Base-by-base conservation (phyloP, 2,797 vertebrate genomes). In the Protosalanx chinensis region DNA sequence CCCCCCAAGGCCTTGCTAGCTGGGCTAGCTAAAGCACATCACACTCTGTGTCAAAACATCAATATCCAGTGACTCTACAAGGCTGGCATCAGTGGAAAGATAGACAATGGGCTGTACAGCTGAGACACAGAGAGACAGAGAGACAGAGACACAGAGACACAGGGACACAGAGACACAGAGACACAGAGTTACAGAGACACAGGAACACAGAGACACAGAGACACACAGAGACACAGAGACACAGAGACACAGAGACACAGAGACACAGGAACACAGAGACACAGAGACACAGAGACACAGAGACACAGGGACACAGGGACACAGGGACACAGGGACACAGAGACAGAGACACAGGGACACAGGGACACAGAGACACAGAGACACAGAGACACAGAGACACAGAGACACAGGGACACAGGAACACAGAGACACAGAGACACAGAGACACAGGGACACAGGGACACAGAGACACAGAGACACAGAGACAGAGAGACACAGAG, bases 191-290 rank as follows among this genome's bases (percentile, higher is more conserved):
- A n/a, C n/a, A n/a, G n/a, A n/a, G n/a, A n/a, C n/a, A n/a, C n/a
- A n/a, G n/a, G n/a, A n/a, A 32, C 51, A 49, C 32, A 73, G 64
- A 49, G 63, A 63, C 66, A 63, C 29, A 29, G 63, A 59, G 35
- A n/a, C n/a, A n/a, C n/a, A n/a, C n/a, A n/a, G 67, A 68, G 64
- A 32, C 51, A 49, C 32, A 73, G 64, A 49, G 63, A 63, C 66
- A 63, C 29, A 29, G 67, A 68, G 64, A 32, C 51, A 49, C 32
- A 73, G 64, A 49, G 63, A 63, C 66, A 63, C 29, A 29, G 63
- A 59, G 35, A n/a, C n/a, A n/a, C n/a, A n/a, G n/a, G n/a, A n/a
- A n/a, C n/a, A n/a, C n/a, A n/a, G n/a, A n/a, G n/a, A n/a, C n/a
- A n/a, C n/a, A n/a, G 67, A 68, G 64, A 32, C 51, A 49, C 32